A percentile compares a stretch with the other conserved stretches of the same genome.
These are phyloP conservation scores for Axis porcinus DNA, from an alignment of 2,113 vertebrate species.

Conservation along the genomic window DNA sequence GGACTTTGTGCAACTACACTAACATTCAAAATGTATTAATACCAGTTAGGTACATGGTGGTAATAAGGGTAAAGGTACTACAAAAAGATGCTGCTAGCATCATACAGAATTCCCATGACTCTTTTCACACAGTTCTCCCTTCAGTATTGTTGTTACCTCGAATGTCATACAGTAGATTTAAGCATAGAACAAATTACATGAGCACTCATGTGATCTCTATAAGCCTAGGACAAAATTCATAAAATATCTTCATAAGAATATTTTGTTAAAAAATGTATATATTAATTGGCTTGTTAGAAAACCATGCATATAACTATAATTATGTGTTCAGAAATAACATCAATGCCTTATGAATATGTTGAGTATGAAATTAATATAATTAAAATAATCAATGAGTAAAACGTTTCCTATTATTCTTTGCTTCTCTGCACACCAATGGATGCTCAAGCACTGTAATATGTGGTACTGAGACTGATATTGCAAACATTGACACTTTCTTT, in stretches of 20 bases:
- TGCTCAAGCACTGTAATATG: background rate
- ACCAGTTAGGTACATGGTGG: fast-evolving
- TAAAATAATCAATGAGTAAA: background rate
- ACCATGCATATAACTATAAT: background rate
- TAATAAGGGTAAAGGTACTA: background rate
- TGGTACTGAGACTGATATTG: background rate
- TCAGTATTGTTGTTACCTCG: background rate
- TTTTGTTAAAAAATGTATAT: background rate
- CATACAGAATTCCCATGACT: background rate
- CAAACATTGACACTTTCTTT: background rate
- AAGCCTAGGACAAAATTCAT: background rate
- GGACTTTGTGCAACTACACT: background rate
- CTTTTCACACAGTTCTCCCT: background rate
- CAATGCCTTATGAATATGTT: background rate
- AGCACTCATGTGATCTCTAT: background rate
- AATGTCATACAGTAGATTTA: background rate
- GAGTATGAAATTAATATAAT: background rate
- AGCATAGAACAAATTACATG: background rate
- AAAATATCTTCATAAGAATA: background rate
- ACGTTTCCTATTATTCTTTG: background rate
- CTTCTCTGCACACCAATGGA: background rate
- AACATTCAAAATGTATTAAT: background rate
- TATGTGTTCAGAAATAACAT: background rate
- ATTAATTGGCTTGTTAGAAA: background rate
- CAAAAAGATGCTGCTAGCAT: background rate